Base-by-base conservation (phyloP, 2,888 invertebrate species). In the Cybosia mesomella region DNA sequence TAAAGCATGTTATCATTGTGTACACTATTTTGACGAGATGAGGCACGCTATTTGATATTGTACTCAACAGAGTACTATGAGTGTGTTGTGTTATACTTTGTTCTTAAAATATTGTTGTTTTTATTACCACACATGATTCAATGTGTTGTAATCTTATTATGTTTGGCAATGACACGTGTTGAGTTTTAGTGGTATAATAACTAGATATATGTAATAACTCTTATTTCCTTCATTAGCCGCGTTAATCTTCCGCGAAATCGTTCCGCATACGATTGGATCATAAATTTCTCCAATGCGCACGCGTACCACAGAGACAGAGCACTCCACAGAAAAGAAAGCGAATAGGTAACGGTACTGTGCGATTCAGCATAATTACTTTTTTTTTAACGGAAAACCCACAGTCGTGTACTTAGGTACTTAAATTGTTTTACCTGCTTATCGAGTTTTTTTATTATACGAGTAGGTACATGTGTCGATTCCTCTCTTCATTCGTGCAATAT, bases 321-420 rank as follows among this genome's bases (percentile, higher is more conserved):
- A 76, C 81, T 81, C 73, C 67, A 58, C 80, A 82, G 85, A 91
- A 90, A 92, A 90, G 92, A 92, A 92, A 93, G 93, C 89, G 89
- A 89, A 87, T 91, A 86, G 84, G 79, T 92, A 93, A 93, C 93
- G 92, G 92, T 88, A 88, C 83, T 75, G 83, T 72, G 80, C 86
- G 80, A 85, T 79, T 85, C 82, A 76, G 82, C 84, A 83, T 85
- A 86, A 87, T 89, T 83, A 80, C 77, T 79, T 65, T 83, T 83
- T 80, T 72, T 78, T 79, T 75, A 75, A 77, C 77, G 74, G 76
- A 74, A 75, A 73, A 67, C 67, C 69, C 66, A 70, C 66, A 57
- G 62, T 72, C 36, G 65, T 28, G 13, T 59, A 24, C 34, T 54
- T 65, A 49, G 32, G 24, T 64, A 55, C 57, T 43, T 28, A 24